A percentile compares a stretch with the other conserved stretches of the same genome.
Evolutionary conservation across 30 jellyfish, hydroid and myxozoan species (phyloP).

Genomic region (Hydractinia echinata): DNA sequence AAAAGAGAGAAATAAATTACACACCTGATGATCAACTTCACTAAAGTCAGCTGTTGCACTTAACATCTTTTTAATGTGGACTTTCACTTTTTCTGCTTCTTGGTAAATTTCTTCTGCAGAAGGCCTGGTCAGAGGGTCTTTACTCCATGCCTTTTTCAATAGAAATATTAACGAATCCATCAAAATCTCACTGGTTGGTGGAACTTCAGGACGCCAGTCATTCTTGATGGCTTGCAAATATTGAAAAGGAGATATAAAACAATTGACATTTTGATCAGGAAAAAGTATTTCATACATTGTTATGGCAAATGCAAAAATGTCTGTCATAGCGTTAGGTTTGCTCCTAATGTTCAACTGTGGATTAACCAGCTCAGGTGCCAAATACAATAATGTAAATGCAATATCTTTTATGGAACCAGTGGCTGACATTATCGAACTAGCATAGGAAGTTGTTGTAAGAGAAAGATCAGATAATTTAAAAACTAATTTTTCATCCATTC

Average conservation of each 20-base stretch:
- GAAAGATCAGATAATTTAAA: slow-evolving; percentile 6
- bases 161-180: neutral
- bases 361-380: neutral
- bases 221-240: slow-evolving; percentile 5
- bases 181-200: neutral
- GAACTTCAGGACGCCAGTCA: slow-evolving; percentile 18
- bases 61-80: too few species aligned
- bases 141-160: neutral
- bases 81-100: neutral
- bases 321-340: slow-evolving; percentile 5
- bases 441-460: neutral
- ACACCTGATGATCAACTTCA: too few species aligned
- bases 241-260: neutral
- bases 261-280: slow-evolving; percentile 6
- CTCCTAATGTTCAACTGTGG: neutral
- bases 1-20: too few species aligned
- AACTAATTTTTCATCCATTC: neutral
- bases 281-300: neutral
- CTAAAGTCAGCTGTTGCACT: too few species aligned
- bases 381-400: slow-evolving; percentile 2
- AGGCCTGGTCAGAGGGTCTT: slow-evolving; percentile 2
- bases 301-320: slow-evolving; percentile 4
- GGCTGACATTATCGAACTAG: slow-evolving; percentile 1
- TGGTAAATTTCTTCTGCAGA: neutral
- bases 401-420: neutral